Conservation (phyloP, 92 coral and sea anemone species). For the Parazoanthus swiftii region DNA sequence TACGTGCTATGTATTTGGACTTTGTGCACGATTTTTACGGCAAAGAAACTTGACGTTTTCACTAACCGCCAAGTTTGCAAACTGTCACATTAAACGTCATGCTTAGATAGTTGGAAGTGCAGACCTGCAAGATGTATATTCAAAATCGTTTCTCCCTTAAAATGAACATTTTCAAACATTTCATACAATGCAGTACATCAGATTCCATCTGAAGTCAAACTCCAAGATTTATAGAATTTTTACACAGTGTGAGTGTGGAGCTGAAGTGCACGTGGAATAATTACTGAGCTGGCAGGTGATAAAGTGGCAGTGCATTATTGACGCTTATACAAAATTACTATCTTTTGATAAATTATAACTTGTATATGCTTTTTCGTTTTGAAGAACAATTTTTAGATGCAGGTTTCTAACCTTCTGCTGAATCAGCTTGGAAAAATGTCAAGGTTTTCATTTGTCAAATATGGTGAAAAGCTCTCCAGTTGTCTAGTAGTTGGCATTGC, state of each 20-base stretch:
- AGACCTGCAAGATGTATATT: not conserved
- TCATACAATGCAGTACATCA: not conserved
- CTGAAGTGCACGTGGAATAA: conserved; percentile 32
- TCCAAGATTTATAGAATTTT: not conserved
- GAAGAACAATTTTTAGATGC: too few species aligned
- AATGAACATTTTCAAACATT: not conserved
- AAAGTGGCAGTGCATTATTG: not conserved
- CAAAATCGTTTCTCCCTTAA: not conserved
- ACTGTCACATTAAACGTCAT: not conserved
- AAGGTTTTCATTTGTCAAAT: not conserved
- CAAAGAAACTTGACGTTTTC: not conserved
- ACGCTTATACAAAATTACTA: not conserved
- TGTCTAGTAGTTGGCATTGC: not conserved
- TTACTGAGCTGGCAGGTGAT: not conserved
- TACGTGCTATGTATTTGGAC: not conserved
- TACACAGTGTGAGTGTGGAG: not conserved
- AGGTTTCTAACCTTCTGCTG: not conserved
- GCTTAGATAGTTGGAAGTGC: not conserved
- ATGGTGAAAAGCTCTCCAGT: not conserved
- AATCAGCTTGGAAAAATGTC: not conserved
- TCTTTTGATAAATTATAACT: not conserved
- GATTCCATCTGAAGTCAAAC: not conserved
- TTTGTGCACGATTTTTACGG: not conserved
- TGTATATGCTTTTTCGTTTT: too few species aligned
- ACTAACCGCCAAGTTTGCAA: not conserved